Conservation (phyloP, 2,797 vertebrate species). For the Rhabdomys pumilio region DNA sequence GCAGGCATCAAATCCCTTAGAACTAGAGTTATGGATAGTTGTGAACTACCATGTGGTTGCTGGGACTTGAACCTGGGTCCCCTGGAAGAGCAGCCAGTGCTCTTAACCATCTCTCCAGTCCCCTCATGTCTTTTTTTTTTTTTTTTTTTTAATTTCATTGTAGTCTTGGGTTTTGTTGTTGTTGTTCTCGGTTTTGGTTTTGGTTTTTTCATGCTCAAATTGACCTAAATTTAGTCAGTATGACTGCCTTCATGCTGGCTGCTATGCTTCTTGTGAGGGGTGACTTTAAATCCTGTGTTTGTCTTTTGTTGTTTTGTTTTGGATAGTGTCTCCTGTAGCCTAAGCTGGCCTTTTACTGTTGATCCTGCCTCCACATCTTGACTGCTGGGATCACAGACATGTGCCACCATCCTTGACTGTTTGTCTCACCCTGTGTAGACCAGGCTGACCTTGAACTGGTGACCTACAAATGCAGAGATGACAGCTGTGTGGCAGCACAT, state of each 20-base stretch:
- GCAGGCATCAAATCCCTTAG: background rate
- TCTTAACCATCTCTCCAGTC: background rate
- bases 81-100: background rate
- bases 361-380: background rate
- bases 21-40: background rate
- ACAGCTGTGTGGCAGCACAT: no score
- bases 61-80: background rate
- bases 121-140: no score
- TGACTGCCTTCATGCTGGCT: background rate
- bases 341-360: background rate
- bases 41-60: no score
- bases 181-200: background rate
- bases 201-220: background rate
- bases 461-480: background rate
- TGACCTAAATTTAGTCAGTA: background rate
- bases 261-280: background rate
- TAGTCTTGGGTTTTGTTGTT: no score
- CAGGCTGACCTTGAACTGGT: background rate
- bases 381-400: background rate
- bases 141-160: no score
- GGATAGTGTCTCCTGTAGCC: background rate
- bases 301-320: background rate
- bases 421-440: background rate
- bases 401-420: background rate
- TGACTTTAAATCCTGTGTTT: background rate